Evolutionary conservation across 2,888 invertebrate genomes (phyloP).

Genomic region (Platypus cylindrus): DNA sequence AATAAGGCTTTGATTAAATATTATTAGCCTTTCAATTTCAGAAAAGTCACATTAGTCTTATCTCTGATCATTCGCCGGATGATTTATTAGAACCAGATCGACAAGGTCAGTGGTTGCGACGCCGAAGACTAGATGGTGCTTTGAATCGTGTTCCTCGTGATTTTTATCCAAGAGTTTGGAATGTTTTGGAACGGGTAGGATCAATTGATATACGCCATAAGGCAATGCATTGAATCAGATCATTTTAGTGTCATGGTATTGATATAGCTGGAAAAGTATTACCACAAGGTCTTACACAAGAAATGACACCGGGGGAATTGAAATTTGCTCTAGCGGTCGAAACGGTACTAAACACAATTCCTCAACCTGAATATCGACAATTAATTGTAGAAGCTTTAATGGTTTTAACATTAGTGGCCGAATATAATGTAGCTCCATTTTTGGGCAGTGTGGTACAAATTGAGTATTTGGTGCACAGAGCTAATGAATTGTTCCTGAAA

Average conservation of each 20-base stretch:
- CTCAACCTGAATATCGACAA: slow-evolving; percentile 96
- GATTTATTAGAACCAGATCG: slow-evolving; percentile 57
- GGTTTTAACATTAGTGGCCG: slow-evolving; percentile 84
- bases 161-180: slow-evolving; percentile 94
- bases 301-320: slow-evolving; percentile 97
- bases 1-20: too few relatives aligned
- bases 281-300: slow-evolving; percentile 87
- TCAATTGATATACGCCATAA: not conserved
- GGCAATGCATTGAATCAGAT: not conserved
- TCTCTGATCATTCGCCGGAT: slow-evolving; percentile 34
- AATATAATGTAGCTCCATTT: slow-evolving; percentile 66
- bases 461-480: slow-evolving; percentile 84
- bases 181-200: slow-evolving; percentile 68
- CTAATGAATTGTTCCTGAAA: slow-evolving; percentile 87
- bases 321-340: slow-evolving; percentile 98
- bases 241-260: slow-evolving; percentile 75
- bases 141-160: slow-evolving; percentile 93
- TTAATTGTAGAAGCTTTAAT: slow-evolving; percentile 93
- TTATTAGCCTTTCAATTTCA: slow-evolving; percentile 11
- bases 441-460: slow-evolving; percentile 75
- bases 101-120: slow-evolving; percentile 94
- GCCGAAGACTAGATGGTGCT: slow-evolving; percentile 90
- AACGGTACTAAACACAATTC: slow-evolving; percentile 90
- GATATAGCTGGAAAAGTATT: slow-evolving; percentile 84
- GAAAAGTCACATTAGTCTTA: slow-evolving; percentile 42